A percentile compares a stretch with the other conserved stretches of the same genome.
Evolutionary conservation across 2,888 invertebrate genomes (phyloP).

Genomic region (Prosapia bicincta): DNA sequence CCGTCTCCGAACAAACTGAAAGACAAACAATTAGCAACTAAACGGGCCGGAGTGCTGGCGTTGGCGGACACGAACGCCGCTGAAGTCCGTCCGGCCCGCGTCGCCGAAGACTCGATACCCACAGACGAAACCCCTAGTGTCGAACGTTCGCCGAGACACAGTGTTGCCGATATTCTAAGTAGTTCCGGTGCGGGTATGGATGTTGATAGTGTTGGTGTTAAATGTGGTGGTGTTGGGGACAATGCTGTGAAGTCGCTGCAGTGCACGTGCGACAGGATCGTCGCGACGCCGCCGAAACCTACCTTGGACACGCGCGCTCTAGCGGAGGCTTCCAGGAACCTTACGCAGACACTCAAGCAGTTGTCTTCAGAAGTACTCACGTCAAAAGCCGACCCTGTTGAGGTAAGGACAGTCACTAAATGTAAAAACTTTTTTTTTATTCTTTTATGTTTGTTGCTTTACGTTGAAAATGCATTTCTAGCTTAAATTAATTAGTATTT

Average conservation of each 20-base stretch:
- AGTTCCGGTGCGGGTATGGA: slow-evolving; percentile 14
- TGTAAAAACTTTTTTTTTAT: too few relatives aligned
- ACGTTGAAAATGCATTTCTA: too few relatives aligned
- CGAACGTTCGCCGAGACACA: neutral
- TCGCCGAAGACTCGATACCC: neutral
- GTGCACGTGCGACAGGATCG: slow-evolving; percentile 19
- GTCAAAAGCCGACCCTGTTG: slow-evolving; percentile 42
- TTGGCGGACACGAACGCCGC: slow-evolving; percentile 11
- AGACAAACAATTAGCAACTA: slow-evolving; percentile 4
- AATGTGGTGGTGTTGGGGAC: neutral
- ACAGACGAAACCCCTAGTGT: neutral
- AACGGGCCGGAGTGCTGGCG: slow-evolving; percentile 17
- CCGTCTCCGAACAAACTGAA: neutral
- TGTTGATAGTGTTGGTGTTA: slow-evolving; percentile 17
- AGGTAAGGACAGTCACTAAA: too few relatives aligned
- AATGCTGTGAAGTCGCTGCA: neutral
- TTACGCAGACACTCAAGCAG: slow-evolving; percentile 87
- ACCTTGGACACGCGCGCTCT: slow-evolving; percentile 68
- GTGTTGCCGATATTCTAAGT: slow-evolving; percentile 1
- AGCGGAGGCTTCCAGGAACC: slow-evolving; percentile 85
- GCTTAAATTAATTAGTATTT: too few relatives aligned
- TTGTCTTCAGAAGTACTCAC: slow-evolving; percentile 86
- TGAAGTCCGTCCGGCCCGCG: neutral
- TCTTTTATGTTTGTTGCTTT: too few relatives aligned
- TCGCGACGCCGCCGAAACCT: slow-evolving; percentile 44